These are phyloP conservation scores for Procavia capensis DNA, from an alignment of 2,113 vertebrate genomes.

Conservation along the genomic window DNA sequence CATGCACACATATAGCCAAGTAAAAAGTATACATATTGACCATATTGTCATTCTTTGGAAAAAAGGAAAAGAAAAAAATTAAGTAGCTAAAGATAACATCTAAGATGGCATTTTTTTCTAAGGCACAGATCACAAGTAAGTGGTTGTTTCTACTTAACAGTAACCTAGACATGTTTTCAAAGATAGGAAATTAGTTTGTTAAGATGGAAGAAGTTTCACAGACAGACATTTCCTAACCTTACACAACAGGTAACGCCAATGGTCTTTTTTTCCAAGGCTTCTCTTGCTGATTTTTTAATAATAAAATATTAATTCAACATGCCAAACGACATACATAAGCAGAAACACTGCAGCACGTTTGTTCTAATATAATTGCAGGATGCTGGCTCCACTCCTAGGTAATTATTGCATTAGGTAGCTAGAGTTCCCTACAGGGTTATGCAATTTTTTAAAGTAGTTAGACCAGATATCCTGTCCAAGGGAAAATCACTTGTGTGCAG, in stretches of 20 bases:
- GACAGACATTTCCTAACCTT: constrained; percentile 46
- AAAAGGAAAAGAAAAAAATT: constrained; percentile 7
- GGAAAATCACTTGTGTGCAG: constrained; percentile 77
- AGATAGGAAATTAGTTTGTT: constrained; percentile 8
- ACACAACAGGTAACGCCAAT: constrained; percentile 65
- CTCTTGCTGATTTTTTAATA: constrained; percentile 62
- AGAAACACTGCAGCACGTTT: constrained; percentile 76
- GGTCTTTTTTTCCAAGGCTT: constrained; percentile 55
- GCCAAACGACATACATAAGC: constrained; percentile 81
- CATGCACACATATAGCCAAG: background rate
- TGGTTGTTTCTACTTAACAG: background rate
- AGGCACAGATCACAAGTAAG: constrained; percentile 33
- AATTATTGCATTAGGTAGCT: constrained; percentile 86
- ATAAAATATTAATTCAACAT: constrained; percentile 86
- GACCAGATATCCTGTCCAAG: constrained; percentile 79
- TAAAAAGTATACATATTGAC: background rate
- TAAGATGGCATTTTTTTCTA: background rate
- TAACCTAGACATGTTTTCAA: constrained; percentile 37
- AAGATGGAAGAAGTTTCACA: constrained; percentile 42
- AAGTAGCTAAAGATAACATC: constrained; percentile 8
- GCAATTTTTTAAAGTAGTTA: constrained; percentile 83
- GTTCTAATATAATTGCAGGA: constrained; percentile 84
- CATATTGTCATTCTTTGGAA: background rate
- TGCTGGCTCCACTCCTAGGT: constrained; percentile 83
- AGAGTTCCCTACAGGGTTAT: constrained; percentile 79